Conservation (phyloP, 2,113 vertebrate genomes). For the Microtus montanus region DNA sequence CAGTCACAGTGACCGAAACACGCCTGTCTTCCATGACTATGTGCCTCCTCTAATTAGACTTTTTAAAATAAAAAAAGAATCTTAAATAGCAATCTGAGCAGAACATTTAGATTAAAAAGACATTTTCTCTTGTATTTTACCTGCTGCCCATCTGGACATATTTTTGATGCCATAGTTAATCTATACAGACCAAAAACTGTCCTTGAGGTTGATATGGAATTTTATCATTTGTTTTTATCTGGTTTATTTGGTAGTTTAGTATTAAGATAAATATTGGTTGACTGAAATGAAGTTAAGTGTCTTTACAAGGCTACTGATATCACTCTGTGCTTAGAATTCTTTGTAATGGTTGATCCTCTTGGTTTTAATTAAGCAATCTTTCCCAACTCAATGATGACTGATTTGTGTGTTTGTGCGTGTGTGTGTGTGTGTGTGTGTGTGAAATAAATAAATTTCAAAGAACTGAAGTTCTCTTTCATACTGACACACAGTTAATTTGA, state of each 20-base stretch:
- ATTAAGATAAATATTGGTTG: conserved; percentile 25
- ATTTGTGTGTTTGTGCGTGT: background rate
- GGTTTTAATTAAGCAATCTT: conserved; percentile 8
- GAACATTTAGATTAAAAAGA: conserved; percentile 33
- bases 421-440: background rate
- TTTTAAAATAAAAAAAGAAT: background rate
- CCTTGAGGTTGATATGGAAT: background rate
- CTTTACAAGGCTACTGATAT: conserved; percentile 11
- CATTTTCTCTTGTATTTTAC: background rate
- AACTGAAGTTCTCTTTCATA: background rate
- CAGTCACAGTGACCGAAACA: conserved; percentile 34
- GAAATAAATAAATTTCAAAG: background rate
- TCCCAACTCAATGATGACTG: background rate
- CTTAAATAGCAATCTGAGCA: conserved; percentile 29
- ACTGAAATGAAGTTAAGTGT: conserved; percentile 4
- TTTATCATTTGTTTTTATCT: conserved; percentile 28
- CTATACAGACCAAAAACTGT: background rate
- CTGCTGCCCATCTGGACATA: background rate
- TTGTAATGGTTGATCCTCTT: background rate
- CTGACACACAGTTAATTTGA: background rate
- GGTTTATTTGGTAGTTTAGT: conserved; percentile 22
- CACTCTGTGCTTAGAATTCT: background rate
- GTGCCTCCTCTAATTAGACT: conserved; percentile 27
- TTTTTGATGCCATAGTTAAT: conserved; percentile 30
- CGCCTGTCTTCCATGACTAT: conserved; percentile 2